Percentiles rank a stretch among this genome's conserved stretches.
Conservation (phyloP, 64 coral and sea anemone genomes). For the Actinia equina region DNA sequence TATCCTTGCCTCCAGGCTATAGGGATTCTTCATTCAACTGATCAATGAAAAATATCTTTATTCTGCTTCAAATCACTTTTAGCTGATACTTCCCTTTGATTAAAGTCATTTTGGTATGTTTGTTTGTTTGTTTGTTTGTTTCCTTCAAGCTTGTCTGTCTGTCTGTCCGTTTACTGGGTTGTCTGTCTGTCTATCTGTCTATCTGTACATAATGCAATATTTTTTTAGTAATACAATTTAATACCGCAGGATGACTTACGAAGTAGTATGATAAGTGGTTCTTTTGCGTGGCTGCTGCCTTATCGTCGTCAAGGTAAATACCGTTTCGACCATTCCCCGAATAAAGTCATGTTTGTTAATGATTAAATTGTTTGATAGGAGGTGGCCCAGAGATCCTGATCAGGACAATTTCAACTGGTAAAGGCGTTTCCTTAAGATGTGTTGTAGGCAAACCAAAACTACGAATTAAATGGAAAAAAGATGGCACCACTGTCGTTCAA, state of each 20-base stretch:
- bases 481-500: slow-evolving; percentile 40
- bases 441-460: slow-evolving; percentile 61
- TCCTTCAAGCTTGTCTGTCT: background rate
- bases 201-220: too few relatives aligned
- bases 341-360: too few relatives aligned
- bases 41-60: background rate
- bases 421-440: slow-evolving; percentile 48
- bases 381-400: slow-evolving; percentile 2
- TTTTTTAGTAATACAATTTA: background rate
- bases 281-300: background rate
- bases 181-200: too few relatives aligned
- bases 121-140: background rate
- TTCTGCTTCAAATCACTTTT: background rate
- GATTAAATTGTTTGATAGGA: background rate
- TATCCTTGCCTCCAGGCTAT: slow-evolving; percentile 11
- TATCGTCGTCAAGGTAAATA: background rate
- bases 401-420: background rate
- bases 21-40: background rate
- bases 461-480: slow-evolving; percentile 81
- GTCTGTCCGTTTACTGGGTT: background rate
- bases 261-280: background rate
- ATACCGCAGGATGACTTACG: background rate
- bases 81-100: background rate
- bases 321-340: too few relatives aligned
- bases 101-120: background rate